Conservation (phyloP, 2,888 invertebrate species). For the Anarsia innoxiella region DNA sequence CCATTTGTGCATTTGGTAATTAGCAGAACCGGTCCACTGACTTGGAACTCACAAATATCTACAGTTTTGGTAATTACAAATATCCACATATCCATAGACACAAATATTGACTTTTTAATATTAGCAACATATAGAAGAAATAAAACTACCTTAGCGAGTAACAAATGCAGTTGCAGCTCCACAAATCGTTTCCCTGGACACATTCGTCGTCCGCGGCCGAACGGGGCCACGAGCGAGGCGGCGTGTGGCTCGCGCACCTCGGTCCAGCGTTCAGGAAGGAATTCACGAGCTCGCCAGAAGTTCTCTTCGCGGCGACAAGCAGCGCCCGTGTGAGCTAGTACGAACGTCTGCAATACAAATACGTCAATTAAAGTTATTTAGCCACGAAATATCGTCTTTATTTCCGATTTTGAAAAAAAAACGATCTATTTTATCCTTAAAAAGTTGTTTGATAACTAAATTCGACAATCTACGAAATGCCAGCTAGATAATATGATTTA, state of each 20-base stretch:
- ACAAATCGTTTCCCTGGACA: slow-evolving; percentile 92
- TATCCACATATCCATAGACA: too few species aligned
- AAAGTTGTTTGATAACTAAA: too few species aligned
- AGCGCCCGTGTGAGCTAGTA: slow-evolving; percentile 88
- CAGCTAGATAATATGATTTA: too few species aligned
- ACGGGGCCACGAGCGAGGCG: slow-evolving; percentile 82
- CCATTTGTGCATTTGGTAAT: too few species aligned
- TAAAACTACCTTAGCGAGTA: slow-evolving; percentile 82
- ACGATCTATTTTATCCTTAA: neutral
- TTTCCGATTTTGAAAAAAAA: too few species aligned
- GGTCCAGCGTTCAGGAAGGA: slow-evolving; percentile 87
- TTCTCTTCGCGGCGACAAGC: slow-evolving; percentile 85
- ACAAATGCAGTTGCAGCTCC: slow-evolving; percentile 83
- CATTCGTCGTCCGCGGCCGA: slow-evolving; percentile 86
- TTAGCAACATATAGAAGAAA: too few species aligned
- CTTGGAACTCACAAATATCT: too few species aligned
- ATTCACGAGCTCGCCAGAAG: slow-evolving; percentile 81
- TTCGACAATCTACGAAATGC: too few species aligned
- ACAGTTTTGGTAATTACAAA: too few species aligned
- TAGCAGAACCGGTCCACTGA: too few species aligned
- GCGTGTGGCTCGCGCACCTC: slow-evolving; percentile 69
- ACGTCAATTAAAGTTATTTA: neutral
- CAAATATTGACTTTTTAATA: too few species aligned
- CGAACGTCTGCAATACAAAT: slow-evolving; percentile 79
- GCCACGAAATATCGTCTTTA: too few species aligned